Conservation (phyloP, 2,113 vertebrate species). For the Salvelinus namaycush region DNA sequence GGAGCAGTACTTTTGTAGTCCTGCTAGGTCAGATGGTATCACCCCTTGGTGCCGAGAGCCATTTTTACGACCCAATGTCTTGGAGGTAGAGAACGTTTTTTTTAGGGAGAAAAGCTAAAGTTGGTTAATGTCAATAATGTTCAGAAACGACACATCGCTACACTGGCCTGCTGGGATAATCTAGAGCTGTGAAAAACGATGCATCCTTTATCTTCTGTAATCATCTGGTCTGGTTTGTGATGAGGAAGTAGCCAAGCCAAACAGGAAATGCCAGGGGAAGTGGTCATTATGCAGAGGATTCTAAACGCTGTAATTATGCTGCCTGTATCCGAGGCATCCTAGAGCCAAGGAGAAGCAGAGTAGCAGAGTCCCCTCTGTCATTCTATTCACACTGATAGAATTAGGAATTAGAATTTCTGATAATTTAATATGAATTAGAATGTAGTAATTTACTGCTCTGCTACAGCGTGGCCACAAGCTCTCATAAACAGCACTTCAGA, state of each 20-base stretch:
- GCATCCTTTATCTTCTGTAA: not conserved
- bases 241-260: conserved; percentile 18
- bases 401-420: too few species aligned
- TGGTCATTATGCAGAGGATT: conserved; percentile 38
- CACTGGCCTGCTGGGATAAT: not conserved
- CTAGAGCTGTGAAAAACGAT: not conserved
- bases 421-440: too few species aligned
- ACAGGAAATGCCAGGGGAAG: conserved; percentile 24
- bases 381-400: not conserved
- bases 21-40: too few species aligned
- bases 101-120: too few species aligned
- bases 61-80: too few species aligned
- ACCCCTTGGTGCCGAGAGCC: too few species aligned
- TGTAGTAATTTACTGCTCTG: not conserved
- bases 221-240: not conserved
- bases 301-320: conserved; percentile 29
- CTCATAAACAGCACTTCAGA: not conserved
- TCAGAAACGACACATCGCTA: too few species aligned
- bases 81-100: too few species aligned
- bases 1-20: too few species aligned
- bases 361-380: not conserved
- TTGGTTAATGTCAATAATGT: too few species aligned
- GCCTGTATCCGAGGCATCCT: not conserved
- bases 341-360: not conserved
- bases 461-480: not conserved